Conservation (phyloP, 1,140 invertebrate species). For the Campoletis sonorensis region DNA sequence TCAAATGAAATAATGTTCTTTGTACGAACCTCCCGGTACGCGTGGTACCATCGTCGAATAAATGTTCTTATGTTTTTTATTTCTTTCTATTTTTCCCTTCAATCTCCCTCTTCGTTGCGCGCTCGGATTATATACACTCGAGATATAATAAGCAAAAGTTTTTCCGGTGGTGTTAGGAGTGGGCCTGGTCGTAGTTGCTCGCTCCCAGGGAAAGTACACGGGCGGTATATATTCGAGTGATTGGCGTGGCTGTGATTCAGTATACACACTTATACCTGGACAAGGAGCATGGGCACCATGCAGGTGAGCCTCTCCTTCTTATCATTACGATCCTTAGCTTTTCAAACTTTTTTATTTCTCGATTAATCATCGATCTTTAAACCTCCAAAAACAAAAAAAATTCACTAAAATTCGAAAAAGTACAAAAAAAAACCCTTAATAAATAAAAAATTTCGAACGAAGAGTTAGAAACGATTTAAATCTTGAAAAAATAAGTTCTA, state of each 20-base stretch:
- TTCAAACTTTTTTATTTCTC: not conserved
- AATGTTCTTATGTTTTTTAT: no score
- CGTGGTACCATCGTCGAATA: no score
- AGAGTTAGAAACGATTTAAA: no score
- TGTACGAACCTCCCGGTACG: no score
- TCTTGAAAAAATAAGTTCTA: no score
- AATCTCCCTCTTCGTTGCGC: not conserved
- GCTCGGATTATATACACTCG: no score
- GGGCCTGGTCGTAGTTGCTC: slow-evolving; percentile 52
- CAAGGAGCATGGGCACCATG: slow-evolving; percentile 67
- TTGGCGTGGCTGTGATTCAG: slow-evolving; percentile 67
- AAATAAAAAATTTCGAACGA: no score
- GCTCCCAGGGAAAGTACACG: slow-evolving; percentile 68
- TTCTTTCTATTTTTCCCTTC: not conserved
- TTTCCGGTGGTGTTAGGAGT: slow-evolving; percentile 64
- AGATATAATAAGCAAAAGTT: slow-evolving; percentile 52
- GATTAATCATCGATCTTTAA: no score
- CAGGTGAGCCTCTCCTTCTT: slow-evolving; percentile 66
- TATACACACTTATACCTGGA: slow-evolving; percentile 65
- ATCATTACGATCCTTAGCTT: not conserved
- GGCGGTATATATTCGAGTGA: slow-evolving; percentile 72
- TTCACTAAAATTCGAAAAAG: no score
- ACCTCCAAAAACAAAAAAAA: no score
- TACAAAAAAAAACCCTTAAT: no score
- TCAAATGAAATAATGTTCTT: no score